A percentile compares a stretch with the other conserved stretches of the same genome.
Conservation (phyloP, 2,113 vertebrate species). For the Sigmodon hispidus region DNA sequence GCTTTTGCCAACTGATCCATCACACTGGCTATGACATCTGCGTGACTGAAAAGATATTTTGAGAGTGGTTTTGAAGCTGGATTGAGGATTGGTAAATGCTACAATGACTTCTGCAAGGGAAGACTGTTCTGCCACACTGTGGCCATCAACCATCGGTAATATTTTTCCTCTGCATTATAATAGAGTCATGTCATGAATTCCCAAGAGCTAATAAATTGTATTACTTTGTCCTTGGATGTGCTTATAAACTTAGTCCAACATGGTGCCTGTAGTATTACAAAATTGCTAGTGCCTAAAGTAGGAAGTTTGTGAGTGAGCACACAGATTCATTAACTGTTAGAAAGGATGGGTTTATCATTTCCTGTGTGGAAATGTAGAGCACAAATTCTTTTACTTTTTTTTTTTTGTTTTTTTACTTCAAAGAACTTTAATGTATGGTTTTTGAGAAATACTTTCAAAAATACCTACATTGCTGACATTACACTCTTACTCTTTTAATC, state of each 20-base stretch:
- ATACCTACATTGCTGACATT: slow-evolving; percentile 44
- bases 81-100: neutral
- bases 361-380: neutral
- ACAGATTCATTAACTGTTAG: neutral
- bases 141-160: neutral
- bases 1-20: neutral
- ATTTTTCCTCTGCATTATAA: neutral
- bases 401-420: no score
- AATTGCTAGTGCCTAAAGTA: neutral
- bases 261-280: neutral
- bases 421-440: slow-evolving; percentile 64
- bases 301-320: neutral
- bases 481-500: slow-evolving; percentile 40
- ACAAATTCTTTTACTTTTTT: no score
- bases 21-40: no score
- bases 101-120: neutral
- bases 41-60: neutral
- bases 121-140: neutral
- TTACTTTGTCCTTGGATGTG: neutral
- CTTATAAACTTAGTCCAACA: neutral
- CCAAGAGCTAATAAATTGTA: neutral
- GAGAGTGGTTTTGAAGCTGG: neutral
- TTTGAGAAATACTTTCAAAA: slow-evolving; percentile 75
- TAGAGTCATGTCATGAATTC: neutral
- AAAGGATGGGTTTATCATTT: neutral